These are phyloP conservation scores for Molanna angustata DNA, from an alignment of 2,888 invertebrate species.

Conservation along the genomic window DNA sequence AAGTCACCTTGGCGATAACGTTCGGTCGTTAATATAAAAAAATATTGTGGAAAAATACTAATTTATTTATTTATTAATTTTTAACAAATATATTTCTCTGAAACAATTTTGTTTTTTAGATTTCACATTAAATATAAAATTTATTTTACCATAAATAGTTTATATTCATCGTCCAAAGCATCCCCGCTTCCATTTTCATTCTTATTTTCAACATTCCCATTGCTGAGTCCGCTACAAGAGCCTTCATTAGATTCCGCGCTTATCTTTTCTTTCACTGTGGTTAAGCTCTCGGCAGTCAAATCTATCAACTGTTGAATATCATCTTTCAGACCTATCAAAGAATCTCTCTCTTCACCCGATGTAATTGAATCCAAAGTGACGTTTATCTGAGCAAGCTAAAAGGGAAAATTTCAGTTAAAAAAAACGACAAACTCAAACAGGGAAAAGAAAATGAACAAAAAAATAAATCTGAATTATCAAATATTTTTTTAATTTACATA, in stretches of 20 bases:
- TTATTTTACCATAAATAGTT: conserved; percentile 61
- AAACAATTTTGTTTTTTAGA: too few relatives aligned
- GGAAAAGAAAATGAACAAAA: too few relatives aligned
- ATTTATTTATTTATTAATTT: too few relatives aligned
- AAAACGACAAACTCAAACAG: too few relatives aligned
- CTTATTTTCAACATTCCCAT: neutral
- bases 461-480: too few relatives aligned
- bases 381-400: conserved; percentile 62
- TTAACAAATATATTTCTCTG: too few relatives aligned
- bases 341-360: conserved; percentile 52
- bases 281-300: conserved; percentile 63
- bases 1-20: too few relatives aligned
- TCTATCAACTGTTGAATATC: conserved; percentile 66
- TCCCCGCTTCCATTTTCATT: neutral
- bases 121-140: too few relatives aligned
- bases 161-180: conserved; percentile 57
- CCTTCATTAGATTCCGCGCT: conserved; percentile 10
- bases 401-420: too few relatives aligned
- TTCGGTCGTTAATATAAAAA: too few relatives aligned
- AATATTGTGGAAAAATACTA: too few relatives aligned
- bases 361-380: conserved; percentile 52
- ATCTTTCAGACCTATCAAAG: conserved; percentile 58
- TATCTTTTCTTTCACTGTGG: conserved; percentile 31
- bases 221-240: conserved; percentile 26
- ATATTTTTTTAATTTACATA: too few relatives aligned